Conservation (phyloP, 2,797 vertebrate species). For the Taenioides sp. region DNA sequence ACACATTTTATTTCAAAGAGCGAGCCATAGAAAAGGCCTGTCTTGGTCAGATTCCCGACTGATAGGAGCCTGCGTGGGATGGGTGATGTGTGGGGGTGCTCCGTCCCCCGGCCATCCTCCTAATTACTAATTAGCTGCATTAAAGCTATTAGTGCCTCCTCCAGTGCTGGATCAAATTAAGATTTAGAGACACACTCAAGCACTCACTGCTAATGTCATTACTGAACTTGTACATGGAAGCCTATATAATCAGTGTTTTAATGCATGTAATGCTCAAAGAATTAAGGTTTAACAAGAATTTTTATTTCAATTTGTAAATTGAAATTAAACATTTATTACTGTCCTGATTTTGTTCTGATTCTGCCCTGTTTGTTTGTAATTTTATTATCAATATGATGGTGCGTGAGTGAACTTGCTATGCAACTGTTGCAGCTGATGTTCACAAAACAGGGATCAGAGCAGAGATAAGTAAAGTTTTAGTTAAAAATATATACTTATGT, state of each 20-base stretch:
- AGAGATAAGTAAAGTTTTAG: background rate
- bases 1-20: background rate
- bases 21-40: background rate
- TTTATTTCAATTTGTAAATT: background rate
- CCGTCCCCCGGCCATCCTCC: conserved; percentile 29
- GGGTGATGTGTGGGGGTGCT: conserved; percentile 26
- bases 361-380: too few relatives aligned
- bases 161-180: conserved; percentile 50
- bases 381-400: background rate
- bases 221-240: conserved; percentile 41
- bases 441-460: background rate
- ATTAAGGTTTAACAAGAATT: background rate
- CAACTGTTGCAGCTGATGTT: too few relatives aligned
- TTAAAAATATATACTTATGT: background rate
- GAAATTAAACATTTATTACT: background rate
- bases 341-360: background rate
- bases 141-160: conserved; percentile 53
- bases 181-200: conserved; percentile 46
- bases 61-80: background rate
- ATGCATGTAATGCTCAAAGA: background rate
- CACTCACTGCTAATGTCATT: conserved; percentile 57
- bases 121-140: conserved; percentile 56
- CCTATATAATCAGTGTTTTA: background rate
- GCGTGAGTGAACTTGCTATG: background rate
- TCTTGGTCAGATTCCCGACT: background rate